Base-by-base conservation (phyloP, 1,140 invertebrate species). In the Octopus sinensis region DNA sequence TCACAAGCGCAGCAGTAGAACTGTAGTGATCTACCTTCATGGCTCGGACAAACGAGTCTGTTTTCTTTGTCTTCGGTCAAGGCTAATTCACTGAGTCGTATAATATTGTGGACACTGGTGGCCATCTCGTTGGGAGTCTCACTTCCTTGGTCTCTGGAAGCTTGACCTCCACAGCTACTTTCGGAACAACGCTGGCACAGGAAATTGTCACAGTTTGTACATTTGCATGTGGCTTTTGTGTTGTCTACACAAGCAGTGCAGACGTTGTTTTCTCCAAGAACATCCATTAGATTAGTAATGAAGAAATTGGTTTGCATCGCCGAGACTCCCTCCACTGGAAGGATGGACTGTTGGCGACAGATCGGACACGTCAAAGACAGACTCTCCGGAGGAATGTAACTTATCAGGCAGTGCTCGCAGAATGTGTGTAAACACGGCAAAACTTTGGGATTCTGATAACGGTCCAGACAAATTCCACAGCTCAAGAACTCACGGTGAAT, bases 351-450 rank as follows among this genome's bases (percentile, higher is more conserved):
- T 81, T 92, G 92, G 13, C 91, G 85, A 84, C 92, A 93, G n/a
- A 92, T 88, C 4, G 92, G 92, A 86, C 92, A 93, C 17, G 92
- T 92, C 13, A 93, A 88, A 5, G 92, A 92, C 10, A 93, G 88
- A 87, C 94, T 94, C 86, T 94, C 94, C 56, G 94, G 92, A 84
- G 95, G 91, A 84, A 95, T 84, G 76, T 89, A 92, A 88, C 95
- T 95, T 85, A 95, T 94, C 84, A 98, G 92, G 88, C 96, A 98
- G 80, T 93, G 92, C 91, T 97, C 95, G 91, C 96, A 98, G 92
- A 96, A 97, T 4, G 96, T 95, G 92, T 98, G 96, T 84, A 98
- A 93, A 91, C 96, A 98, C 84, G 95, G 94, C 82, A 98, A 92
- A 73, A 98, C 94, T 83, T 96, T 93, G 73, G 96, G 96, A 86